Evolutionary conservation across 2,888 invertebrate species (phyloP).

Genomic region (Coelinius sp.): DNA sequence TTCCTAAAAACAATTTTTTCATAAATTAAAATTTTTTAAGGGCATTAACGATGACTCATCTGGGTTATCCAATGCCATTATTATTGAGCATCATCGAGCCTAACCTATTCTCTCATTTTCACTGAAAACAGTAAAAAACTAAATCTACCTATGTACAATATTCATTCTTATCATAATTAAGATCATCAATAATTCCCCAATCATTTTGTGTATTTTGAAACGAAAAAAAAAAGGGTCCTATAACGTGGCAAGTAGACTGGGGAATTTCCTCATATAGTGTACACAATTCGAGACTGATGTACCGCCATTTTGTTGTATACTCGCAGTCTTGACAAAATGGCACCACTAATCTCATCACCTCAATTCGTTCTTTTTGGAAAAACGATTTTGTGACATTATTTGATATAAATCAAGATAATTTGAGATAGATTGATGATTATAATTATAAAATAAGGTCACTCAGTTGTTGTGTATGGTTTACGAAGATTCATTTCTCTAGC

Average conservation of each 20-base stretch:
- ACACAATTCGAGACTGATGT: background rate
- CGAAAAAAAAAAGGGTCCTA: background rate
- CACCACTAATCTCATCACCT: background rate
- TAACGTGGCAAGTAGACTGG: background rate
- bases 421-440: conserved; percentile 13
- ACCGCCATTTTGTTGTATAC: background rate
- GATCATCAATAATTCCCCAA: conserved; percentile 9
- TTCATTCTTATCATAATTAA: conserved; percentile 11
- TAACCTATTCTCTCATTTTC: conserved; percentile 25
- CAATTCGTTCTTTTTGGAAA: background rate
- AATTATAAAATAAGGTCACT: conserved; percentile 52
- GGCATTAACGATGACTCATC: background rate
- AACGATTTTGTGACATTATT: background rate
- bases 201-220: background rate
- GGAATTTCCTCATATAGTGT: background rate
- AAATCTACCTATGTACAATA: conserved; percentile 25
- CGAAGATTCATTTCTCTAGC: conserved; percentile 64
- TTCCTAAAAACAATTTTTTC: background rate
- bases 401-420: background rate
- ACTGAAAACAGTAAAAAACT: conserved; percentile 20
- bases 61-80: conserved; percentile 23
- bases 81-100: conserved; percentile 20
- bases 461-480: conserved; percentile 61
- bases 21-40: conserved; percentile 20
- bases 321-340: background rate